Conservation (phyloP, 2,888 invertebrate species). For the Bedellia somnulentella region DNA sequence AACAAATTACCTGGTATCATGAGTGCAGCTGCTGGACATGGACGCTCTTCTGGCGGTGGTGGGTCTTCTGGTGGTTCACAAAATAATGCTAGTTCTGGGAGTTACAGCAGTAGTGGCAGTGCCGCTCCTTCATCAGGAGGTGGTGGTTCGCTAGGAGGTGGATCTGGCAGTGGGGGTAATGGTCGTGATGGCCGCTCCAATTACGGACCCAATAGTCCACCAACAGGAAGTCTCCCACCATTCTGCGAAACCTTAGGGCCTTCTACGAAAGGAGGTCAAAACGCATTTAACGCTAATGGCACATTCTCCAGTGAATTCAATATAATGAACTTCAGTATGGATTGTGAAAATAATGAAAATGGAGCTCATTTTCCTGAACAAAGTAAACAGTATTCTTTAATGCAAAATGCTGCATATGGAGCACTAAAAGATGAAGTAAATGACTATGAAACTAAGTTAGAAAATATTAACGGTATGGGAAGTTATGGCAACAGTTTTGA, state of each 20-base stretch:
- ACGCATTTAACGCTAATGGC: constrained; percentile 69
- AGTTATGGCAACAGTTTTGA: constrained; percentile 68
- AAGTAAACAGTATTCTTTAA: constrained; percentile 75
- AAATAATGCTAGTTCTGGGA: constrained; percentile 43
- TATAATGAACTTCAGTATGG: constrained; percentile 73
- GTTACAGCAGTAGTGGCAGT: constrained; percentile 57
- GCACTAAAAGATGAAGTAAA: constrained; percentile 81
- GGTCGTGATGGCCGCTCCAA: constrained; percentile 83
- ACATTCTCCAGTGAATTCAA: constrained; percentile 69
- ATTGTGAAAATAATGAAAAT: constrained; percentile 72
- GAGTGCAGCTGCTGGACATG: constrained; percentile 80
- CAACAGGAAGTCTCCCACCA: constrained; percentile 84
- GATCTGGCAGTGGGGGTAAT: constrained; percentile 75
- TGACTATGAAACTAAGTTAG: constrained; percentile 76
- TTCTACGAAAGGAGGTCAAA: constrained; percentile 72
- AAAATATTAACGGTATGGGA: constrained; percentile 66
- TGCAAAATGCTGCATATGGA: constrained; percentile 83
- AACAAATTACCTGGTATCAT: constrained; percentile 67
- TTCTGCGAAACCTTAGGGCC: constrained; percentile 79
- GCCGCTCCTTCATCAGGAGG: constrained; percentile 63
- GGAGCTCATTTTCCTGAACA: constrained; percentile 50
- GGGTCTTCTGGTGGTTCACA: constrained; percentile 57
- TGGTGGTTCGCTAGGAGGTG: constrained; percentile 65
- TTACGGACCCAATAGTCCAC: constrained; percentile 86
- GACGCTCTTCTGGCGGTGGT: constrained; percentile 65